Evolutionary conservation across 1,140 invertebrate genomes (phyloP).

Genomic region (Camponotus vicinus): DNA sequence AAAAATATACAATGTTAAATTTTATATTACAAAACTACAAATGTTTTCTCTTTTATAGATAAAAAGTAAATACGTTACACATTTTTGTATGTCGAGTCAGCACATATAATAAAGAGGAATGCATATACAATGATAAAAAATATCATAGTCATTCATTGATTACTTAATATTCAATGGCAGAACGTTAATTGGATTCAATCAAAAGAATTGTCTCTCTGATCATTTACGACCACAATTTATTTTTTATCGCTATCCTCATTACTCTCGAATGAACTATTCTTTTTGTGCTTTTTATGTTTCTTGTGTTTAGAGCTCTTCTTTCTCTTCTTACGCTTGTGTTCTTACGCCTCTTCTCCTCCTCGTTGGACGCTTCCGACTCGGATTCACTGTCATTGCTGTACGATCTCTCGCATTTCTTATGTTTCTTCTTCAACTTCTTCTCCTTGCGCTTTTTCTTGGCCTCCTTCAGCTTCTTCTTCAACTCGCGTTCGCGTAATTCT

Average conservation of each 20-base stretch:
- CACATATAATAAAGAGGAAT: too few species aligned
- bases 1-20: background rate
- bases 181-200: background rate
- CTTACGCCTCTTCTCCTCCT: slow-evolving; percentile 74
- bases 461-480: slow-evolving; percentile 88
- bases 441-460: slow-evolving; percentile 87
- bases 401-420: slow-evolving; percentile 75
- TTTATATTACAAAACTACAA: too few species aligned
- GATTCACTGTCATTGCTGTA: slow-evolving; percentile 74
- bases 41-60: too few species aligned
- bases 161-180: slow-evolving; percentile 3
- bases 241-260: slow-evolving; percentile 57
- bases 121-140: background rate
- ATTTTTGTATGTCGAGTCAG: background rate
- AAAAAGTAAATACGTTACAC: background rate
- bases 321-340: slow-evolving; percentile 81
- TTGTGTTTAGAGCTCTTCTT: slow-evolving; percentile 82
- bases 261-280: slow-evolving; percentile 75
- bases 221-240: background rate
- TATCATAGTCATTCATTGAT: background rate
- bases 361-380: slow-evolving; percentile 71
- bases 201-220: background rate
- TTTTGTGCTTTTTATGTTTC: slow-evolving; percentile 82
- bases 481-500: slow-evolving; percentile 91
- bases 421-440: slow-evolving; percentile 84